Percentiles rank a stretch among this genome's conserved stretches.
Evolutionary conservation across 2,113 vertebrate species (phyloP).

Genomic region (Albula goreensis): DNA sequence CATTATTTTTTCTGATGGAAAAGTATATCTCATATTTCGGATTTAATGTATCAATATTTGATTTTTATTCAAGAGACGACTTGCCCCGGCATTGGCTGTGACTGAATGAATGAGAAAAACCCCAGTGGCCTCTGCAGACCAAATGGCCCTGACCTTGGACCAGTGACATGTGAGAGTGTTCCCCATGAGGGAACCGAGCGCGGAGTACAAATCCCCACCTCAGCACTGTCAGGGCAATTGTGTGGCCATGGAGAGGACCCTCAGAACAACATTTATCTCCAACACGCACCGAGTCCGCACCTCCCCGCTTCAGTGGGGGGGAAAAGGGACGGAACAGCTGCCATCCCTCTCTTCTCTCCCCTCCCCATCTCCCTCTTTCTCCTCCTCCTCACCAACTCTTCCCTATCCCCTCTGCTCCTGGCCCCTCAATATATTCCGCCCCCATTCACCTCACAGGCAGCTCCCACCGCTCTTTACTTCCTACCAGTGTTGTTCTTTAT

Average conservation of each 20-base stretch:
- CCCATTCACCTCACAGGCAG: neutral
- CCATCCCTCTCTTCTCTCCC: conserved; percentile 15
- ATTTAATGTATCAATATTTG: neutral
- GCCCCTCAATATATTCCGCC: conserved; percentile 21
- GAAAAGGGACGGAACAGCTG: conserved; percentile 1
- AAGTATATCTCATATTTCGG: neutral
- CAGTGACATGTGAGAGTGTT: neutral
- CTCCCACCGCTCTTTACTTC: conserved; percentile 19
- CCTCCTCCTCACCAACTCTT: neutral
- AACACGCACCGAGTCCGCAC: neutral
- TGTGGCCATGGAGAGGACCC: neutral
- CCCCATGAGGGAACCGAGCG: no score
- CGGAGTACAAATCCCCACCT: neutral
- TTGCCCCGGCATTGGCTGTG: neutral
- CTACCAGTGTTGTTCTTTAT: neutral
- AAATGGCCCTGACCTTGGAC: neutral
- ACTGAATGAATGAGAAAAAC: neutral
- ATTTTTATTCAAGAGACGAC: neutral
- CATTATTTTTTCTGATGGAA: no score
- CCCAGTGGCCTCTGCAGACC: no score
- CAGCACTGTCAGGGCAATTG: neutral
- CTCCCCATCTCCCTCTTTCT: neutral
- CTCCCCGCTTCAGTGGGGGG: conserved; percentile 30
- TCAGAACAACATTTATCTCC: neutral
- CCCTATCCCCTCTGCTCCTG: conserved; percentile 18